Evolutionary conservation across 2,797 vertebrate species (phyloP).

Genomic region (Smutsia temminckii): DNA sequence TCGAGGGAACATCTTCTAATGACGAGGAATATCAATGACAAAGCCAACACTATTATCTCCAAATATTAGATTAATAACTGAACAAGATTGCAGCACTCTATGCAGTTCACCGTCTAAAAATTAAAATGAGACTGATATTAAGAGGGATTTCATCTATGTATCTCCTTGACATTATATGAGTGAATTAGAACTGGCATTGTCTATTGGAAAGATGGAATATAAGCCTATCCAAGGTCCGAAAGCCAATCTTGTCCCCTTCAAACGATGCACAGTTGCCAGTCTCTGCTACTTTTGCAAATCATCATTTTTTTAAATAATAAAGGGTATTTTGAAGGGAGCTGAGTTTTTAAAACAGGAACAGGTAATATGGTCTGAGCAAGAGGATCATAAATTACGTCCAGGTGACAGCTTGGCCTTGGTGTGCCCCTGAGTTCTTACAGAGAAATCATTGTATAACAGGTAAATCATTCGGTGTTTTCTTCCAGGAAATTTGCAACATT

Average conservation of each 20-base stretch:
- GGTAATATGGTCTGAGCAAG: background rate
- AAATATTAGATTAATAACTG: background rate
- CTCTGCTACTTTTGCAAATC: constrained; percentile 3
- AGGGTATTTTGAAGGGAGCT: constrained; percentile 20
- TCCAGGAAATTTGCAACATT: background rate
- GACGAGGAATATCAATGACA: background rate
- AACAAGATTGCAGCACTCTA: background rate
- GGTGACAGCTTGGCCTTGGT: background rate
- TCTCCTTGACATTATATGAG: constrained; percentile 69
- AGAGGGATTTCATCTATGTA: constrained; percentile 30
- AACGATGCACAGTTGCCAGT: background rate
- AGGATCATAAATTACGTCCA: background rate
- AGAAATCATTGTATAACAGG: background rate
- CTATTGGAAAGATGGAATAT: constrained; percentile 47
- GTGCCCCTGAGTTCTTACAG: background rate
- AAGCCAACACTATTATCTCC: background rate
- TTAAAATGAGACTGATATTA: constrained; percentile 20
- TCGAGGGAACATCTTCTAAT: background rate
- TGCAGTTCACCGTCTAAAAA: background rate
- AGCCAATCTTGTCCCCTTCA: constrained; percentile 44
- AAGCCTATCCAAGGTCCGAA: constrained; percentile 11
- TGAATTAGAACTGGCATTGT: constrained; percentile 41
- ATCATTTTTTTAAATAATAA: constrained; percentile 41
- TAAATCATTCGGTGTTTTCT: background rate
- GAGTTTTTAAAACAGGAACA: constrained; percentile 1